Base-by-base conservation (phyloP, 1,140 invertebrate genomes). In the Drosophila lini region DNA sequence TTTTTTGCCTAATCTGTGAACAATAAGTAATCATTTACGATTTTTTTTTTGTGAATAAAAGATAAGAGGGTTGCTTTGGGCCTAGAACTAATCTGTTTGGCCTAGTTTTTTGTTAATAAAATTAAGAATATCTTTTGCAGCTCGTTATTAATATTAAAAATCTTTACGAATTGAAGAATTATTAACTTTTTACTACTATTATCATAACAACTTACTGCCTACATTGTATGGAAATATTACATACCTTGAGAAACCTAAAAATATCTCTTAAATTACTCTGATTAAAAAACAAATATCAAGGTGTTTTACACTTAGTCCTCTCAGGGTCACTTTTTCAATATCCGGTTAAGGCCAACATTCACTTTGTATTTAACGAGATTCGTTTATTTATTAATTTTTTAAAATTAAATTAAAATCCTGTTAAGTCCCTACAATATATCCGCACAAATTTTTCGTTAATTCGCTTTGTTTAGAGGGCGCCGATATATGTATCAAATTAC, bases 401-500 rank as follows among this genome's bases (percentile, higher is more conserved):
- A 25, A 9, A 41, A 16, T 16, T 16, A 9, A 45, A 45, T 31
- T 58, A 19, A 59, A 11, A 31, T n/a, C 15, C 22, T 11, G 0
- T 13, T 0, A 45, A 31, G 11, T 10, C 3, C 16, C 8, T 10
- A 9, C 8, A 36, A 16, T 28, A 13, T 38, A 22, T 62, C 34
- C 15, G 16, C 7, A 11, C 16, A 28, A 19, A 11, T 44, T 38
- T 67, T 15, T 5, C 10, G 13, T 11, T 69, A 50, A 67, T 44
- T 67, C 11, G 47, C 62, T 67, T 67, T 67, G 65, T 53, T 67
- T 44, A 3, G 38, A 22, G n/a, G 45, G 19, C 59, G 44, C 36
- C 13, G 45, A 36, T 52, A 50, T 68, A 36, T 52, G 42, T 68
- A 68, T 68, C 59, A 32, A 36, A 53, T 69, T 69, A 44, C 65